Evolutionary conservation across 2,797 vertebrate genomes (phyloP), one percentile per base, ranked within the genome.

Genomic region (Geotrypetes seraphini): DNA sequence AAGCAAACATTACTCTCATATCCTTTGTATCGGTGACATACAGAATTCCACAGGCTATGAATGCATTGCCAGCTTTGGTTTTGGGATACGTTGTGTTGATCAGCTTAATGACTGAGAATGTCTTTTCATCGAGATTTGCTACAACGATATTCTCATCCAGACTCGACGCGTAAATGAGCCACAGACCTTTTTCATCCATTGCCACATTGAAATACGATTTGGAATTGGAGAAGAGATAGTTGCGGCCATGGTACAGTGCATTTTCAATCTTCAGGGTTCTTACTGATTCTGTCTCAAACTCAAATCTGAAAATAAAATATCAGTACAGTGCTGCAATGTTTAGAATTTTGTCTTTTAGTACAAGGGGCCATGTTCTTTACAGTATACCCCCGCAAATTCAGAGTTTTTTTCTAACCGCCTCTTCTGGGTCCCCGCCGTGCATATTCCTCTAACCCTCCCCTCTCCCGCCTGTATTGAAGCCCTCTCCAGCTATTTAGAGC

Each of bases 181-280:
- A 99, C 25, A 99, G 51, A 5, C 89, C 83, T n/a, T 89, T 89
- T 62, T 97, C 92, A 7, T 97, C 95, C 2, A 66, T 83, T 2
- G 90, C 88, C 16, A 97, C 5, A 8, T 92, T 95, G 74, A 97
- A 99, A 56, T 99, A 99, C 0, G 94, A 96, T 78, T 97, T 99
- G 9, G 95, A 92, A 63, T 92, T 94, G 3, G 78, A 68, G 33
- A 97, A 85, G 54, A 97, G 85, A 58, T 99, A 99, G 43, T 83
- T 83, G 11, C 88, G 77, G 49, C 78, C 87, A 7, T 89, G 81
- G 66, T 90, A 71, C 14, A 91, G 57, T 16, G 93, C 88, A 2
- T 90, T 83, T 15, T 89, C 66, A 4, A 99, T 68, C 3, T 31
- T 38, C 43, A 97, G 73, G 0, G 48, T 71, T 42, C 71, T 61